Evolutionary conservation across 2,797 vertebrate genomes (phyloP).

Genomic region (Serranus cabrilla): DNA sequence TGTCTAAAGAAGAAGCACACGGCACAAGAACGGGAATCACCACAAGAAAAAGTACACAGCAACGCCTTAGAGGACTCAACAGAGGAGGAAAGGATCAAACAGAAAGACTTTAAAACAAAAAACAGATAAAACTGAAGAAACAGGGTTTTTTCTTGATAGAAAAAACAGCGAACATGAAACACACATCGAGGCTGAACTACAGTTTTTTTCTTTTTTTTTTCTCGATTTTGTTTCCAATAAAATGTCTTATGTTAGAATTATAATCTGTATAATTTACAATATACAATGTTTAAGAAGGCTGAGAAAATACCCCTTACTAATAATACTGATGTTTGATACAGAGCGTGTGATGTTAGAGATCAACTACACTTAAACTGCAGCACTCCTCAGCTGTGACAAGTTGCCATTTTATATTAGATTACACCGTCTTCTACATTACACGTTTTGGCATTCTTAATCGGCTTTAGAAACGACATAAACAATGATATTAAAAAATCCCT

Average conservation of each 20-base stretch:
- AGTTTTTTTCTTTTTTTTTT: constrained; percentile 85
- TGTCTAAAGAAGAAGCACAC: constrained; percentile 89
- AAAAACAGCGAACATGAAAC: constrained; percentile 97
- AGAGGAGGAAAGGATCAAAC: constrained; percentile 50
- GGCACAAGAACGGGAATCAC: constrained; percentile 94
- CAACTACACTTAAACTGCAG: constrained; percentile 90
- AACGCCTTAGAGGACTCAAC: constrained; percentile 86
- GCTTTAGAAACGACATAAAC: constrained; percentile 64
- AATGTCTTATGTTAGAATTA: constrained; percentile 95
- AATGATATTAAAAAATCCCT: constrained; percentile 35
- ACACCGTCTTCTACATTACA: constrained; percentile 88
- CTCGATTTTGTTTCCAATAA: constrained; percentile 87
- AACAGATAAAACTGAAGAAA: constrained; percentile 51
- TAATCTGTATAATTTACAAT: constrained; percentile 99
- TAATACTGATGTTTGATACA: constrained; percentile 96
- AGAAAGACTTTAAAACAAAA: constrained; percentile 47
- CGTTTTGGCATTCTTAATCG: constrained; percentile 82
- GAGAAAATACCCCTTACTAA: constrained; percentile 95
- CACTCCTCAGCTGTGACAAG: constrained; percentile 88
- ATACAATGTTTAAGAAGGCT: constrained; percentile 98
- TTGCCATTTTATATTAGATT: constrained; percentile 92
- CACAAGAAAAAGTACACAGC: constrained; percentile 92
- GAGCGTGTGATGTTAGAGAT: constrained; percentile 90
- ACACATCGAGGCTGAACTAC: constrained; percentile 93
- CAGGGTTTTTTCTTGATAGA: constrained; percentile 58